Conservation (phyloP, 2,888 invertebrate species). For the Agonopterix arenella region DNA sequence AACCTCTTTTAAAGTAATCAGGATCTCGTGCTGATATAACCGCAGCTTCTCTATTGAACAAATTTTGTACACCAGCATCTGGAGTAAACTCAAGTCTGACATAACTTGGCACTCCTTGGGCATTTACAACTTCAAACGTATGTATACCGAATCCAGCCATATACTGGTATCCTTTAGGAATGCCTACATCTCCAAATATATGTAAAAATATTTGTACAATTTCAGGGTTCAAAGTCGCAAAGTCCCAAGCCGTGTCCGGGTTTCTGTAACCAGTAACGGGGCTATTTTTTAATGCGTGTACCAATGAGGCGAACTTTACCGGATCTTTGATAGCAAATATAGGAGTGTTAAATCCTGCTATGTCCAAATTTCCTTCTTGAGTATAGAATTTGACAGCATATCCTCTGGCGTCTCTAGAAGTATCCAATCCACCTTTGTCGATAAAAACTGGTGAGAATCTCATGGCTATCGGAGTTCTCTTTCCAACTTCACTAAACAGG, state of each 20-base stretch:
- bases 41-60: conserved; percentile 77
- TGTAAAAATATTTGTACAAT: conserved; percentile 83
- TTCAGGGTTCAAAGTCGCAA: conserved; percentile 74
- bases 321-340: conserved; percentile 76
- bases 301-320: conserved; percentile 64
- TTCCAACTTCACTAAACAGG: conserved; percentile 76
- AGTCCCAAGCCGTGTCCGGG: conserved; percentile 69
- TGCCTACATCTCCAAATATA: conserved; percentile 89
- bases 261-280: conserved; percentile 53
- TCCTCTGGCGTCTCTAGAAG: conserved; percentile 44
- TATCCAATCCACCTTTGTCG: conserved; percentile 79
- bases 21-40: conserved; percentile 81
- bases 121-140: conserved; percentile 90
- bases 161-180: conserved; percentile 89
- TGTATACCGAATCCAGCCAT: conserved; percentile 95
- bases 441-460: conserved; percentile 78
- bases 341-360: conserved; percentile 51
- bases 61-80: conserved; percentile 87
- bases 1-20: conserved; percentile 88
- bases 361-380: conserved; percentile 27
- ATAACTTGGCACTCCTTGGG: conserved; percentile 80
- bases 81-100: conserved; percentile 94
- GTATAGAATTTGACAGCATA: conserved; percentile 48
- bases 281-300: conserved; percentile 74
- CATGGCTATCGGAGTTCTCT: conserved; percentile 73